Evolutionary conservation across 92 coral and sea anemone species (phyloP), one percentile per base, ranked within the genome.

Genomic region (Parazoanthus darwini): DNA sequence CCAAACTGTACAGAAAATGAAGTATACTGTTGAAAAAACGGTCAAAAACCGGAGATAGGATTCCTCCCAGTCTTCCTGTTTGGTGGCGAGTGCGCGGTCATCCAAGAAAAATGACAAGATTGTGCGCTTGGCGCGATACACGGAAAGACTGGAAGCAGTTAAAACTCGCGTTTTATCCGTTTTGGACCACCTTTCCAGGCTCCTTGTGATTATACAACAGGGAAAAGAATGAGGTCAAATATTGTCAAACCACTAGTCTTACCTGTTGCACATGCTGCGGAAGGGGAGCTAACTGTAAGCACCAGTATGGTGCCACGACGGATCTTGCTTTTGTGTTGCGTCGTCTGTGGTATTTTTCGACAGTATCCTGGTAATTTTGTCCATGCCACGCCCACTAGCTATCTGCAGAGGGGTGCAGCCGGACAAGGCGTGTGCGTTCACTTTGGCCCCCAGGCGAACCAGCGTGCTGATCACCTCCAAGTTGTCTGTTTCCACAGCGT

Each of bases 401-500:
- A 89, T 87, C 84, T 95, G 98, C 23, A 95, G 59, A 23, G 98
- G 95, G 13, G 98, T 95, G 71, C 92, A 91, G 23, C 99, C 99
- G 1, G 98, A 91, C 74, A 91, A 93, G 43, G 94, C 86, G 8
- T 95, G 90, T 9, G 91, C 98, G 76, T 92, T 95, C 0, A 90
- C 89, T 51, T 94, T 91, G 10, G 99, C 99, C 10, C 97, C 96
- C 16, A 89, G 86, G 16, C 88, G 86, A 25, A 95, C 90, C 70
- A 97, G 74, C n/a, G 91, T 65, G 75, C 90, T 65, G 33, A 95
- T 86, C 46, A 92, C 90, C 37, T 89, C 90, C 37, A 91, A 25
- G 46, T 90, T 89, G 82, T 94, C 95, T 26, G 78, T 25, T 81
- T 97, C 99, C 73, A 97, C 96, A 1, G 99, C 99, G 43, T 97